phyloP scores from a whole-genome alignment of 2,888 invertebrate genomes.

The Choreutis nemorana region DNA sequence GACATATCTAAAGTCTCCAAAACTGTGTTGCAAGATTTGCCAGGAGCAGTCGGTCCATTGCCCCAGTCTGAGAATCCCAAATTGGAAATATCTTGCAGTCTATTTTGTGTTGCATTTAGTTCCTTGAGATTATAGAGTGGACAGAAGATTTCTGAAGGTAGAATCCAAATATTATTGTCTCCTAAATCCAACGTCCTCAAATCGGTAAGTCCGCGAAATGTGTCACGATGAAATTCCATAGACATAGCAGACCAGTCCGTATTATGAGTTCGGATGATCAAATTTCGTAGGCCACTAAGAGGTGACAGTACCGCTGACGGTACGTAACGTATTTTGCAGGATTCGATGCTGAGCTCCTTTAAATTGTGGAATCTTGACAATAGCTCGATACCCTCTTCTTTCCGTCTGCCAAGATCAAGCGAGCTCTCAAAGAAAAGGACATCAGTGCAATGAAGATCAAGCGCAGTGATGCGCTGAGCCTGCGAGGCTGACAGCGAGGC shows the following conservation, averaged over 20 bases:
- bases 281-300: slow-evolving; percentile 70
- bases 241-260: slow-evolving; percentile 83
- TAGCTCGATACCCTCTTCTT: slow-evolving; percentile 64
- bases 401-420: slow-evolving; percentile 64
- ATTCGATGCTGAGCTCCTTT: slow-evolving; percentile 74
- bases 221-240: slow-evolving; percentile 76
- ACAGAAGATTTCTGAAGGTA: slow-evolving; percentile 77
- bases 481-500: slow-evolving; percentile 70
- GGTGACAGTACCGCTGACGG: slow-evolving; percentile 74
- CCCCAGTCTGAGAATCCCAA: slow-evolving; percentile 80
- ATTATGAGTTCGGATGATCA: slow-evolving; percentile 78
- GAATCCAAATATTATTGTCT: slow-evolving; percentile 79
- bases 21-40: slow-evolving; percentile 74
- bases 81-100: slow-evolving; percentile 79
- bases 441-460: slow-evolving; percentile 76
- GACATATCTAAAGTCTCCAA: slow-evolving; percentile 78
- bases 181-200: slow-evolving; percentile 74
- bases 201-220: slow-evolving; percentile 73
- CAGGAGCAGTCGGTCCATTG: slow-evolving; percentile 70
- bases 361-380: slow-evolving; percentile 70
- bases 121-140: slow-evolving; percentile 72
- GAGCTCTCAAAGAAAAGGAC: slow-evolving; percentile 77
- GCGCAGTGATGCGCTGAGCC: slow-evolving; percentile 72
- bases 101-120: slow-evolving; percentile 78
- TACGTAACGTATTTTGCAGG: slow-evolving; percentile 79